These are phyloP conservation scores for Morphnarchus princeps DNA, from an alignment of 2,113 vertebrate species.

Conservation along the genomic window DNA sequence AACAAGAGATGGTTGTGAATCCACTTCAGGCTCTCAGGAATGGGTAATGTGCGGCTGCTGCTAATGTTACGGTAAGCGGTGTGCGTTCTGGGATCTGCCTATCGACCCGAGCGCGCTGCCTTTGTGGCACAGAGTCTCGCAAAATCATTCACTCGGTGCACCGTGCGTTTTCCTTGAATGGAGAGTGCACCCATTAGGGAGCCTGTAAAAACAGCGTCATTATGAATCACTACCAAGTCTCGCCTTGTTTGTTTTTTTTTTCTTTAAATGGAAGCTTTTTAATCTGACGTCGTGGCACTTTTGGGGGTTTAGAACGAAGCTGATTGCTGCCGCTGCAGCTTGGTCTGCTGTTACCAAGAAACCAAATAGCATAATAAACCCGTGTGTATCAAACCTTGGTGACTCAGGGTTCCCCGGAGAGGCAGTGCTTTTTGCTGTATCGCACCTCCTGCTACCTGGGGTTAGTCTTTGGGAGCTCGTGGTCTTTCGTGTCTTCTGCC, in stretches of 20 bases:
- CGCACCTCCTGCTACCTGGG: neutral
- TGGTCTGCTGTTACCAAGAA: conserved; percentile 23
- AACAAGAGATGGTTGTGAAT: neutral
- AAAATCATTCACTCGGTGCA: neutral
- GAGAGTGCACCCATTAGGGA: neutral
- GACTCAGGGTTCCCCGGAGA: neutral
- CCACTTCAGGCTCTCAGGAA: neutral
- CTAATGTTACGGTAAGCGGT: fast-evolving
- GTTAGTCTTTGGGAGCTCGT: neutral
- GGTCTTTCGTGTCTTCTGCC: neutral
- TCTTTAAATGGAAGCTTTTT: neutral
- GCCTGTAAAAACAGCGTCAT: neutral
- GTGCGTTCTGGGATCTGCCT: neutral
- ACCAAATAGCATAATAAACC: neutral
- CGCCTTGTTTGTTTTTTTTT: neutral
- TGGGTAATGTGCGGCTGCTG: neutral
- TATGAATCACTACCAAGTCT: neutral
- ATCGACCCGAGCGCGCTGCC: neutral
- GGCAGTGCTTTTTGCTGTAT: neutral
- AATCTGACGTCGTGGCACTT: neutral
- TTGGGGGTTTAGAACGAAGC: neutral
- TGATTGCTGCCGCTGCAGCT: neutral
- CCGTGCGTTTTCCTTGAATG: neutral
- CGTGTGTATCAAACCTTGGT: neutral
- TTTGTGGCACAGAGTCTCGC: neutral